phyloP scores from a whole-genome alignment of 1,140 invertebrate genomes.

The Physella acuta region DNA sequence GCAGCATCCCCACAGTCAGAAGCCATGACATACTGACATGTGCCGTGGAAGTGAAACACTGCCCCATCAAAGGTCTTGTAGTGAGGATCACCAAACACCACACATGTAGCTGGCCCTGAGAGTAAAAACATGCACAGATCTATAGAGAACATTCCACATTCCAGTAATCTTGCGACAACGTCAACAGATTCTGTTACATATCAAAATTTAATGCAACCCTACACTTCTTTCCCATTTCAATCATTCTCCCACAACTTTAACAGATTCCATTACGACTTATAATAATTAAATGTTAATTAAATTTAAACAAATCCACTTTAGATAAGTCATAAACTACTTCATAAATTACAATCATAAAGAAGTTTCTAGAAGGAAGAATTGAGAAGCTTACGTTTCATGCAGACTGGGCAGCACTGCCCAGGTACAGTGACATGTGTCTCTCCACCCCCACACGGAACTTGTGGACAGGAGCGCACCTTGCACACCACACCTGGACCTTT shows the following conservation, averaged over 20 bases:
- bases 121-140: conserved; percentile 33
- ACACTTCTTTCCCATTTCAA: too few species aligned
- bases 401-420: conserved; percentile 83
- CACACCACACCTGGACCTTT: conserved; percentile 77
- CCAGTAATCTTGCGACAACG: too few species aligned
- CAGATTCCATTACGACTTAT: too few species aligned
- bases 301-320: background rate
- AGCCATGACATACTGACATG: conserved; percentile 84
- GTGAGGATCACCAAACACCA: conserved; percentile 89
- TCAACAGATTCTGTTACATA: too few species aligned
- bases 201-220: too few species aligned
- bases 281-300: too few species aligned
- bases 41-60: conserved; percentile 82
- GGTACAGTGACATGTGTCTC: conserved; percentile 53
- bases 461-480: conserved; percentile 73
- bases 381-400: conserved; percentile 72
- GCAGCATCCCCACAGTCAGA: conserved; percentile 77
- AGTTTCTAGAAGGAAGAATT: too few species aligned
- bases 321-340: background rate
- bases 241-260: too few species aligned
- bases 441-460: conserved; percentile 36
- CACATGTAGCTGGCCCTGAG: conserved; percentile 80
- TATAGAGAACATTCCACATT: too few species aligned
- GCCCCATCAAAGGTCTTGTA: conserved; percentile 91
- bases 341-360: background rate